These are phyloP conservation scores for Syngnathus rostellatus DNA, from an alignment of 2,797 vertebrate genomes.

Conservation along the genomic window DNA sequence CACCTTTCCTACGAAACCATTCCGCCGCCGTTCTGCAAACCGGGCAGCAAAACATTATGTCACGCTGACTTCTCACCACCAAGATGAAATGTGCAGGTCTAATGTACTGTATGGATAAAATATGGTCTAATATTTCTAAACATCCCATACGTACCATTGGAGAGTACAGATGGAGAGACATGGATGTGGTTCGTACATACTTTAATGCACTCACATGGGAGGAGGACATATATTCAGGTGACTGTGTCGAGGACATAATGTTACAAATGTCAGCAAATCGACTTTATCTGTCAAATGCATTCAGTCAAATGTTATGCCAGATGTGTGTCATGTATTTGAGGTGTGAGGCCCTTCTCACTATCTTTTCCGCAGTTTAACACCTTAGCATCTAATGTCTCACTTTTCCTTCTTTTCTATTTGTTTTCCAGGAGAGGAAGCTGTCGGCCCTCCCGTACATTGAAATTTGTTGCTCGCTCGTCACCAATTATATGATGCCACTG, in stretches of 20 bases:
- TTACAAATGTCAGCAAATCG: constrained; percentile 26
- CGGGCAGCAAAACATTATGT: neutral
- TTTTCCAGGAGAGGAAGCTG: constrained; percentile 81
- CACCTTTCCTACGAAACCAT: neutral
- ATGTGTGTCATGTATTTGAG: neutral
- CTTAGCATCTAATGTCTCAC: neutral
- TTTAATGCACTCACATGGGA: constrained; percentile 37
- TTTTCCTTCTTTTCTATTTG: neutral
- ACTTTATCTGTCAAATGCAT: neutral
- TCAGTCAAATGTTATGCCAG: neutral
- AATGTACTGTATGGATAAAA: constrained; percentile 43
- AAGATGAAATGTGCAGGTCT: constrained; percentile 33
- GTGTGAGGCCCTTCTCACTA: neutral
- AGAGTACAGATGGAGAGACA: constrained; percentile 31
- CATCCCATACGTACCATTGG: constrained; percentile 18
- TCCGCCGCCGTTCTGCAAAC: neutral
- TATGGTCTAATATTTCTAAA: constrained; percentile 52
- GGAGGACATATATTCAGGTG: constrained; percentile 25
- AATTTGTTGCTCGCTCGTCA: constrained; percentile 79
- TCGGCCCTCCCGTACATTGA: constrained; percentile 85
- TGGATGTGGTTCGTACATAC: constrained; percentile 23
- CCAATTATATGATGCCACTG: constrained; percentile 87
- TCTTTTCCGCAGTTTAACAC: neutral
- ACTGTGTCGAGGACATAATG: constrained; percentile 25
- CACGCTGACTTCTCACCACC: neutral